These are phyloP conservation scores for Notospermus geniculatus DNA, from an alignment of 1,140 invertebrate species.

Conservation along the genomic window DNA sequence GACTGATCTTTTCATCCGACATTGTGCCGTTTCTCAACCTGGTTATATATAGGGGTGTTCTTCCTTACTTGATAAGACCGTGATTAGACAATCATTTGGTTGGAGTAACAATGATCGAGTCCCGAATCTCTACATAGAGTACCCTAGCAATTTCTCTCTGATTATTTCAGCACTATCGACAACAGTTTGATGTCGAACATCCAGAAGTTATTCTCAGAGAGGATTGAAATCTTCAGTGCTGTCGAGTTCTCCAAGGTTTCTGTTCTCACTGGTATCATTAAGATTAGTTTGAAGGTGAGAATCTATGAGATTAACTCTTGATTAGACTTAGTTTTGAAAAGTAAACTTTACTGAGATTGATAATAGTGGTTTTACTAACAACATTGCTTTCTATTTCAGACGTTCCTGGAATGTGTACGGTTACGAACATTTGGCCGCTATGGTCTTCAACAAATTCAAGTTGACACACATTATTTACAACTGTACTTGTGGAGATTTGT, in stretches of 20 bases:
- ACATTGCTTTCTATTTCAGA: slow-evolving; percentile 65
- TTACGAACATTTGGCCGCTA: slow-evolving; percentile 91
- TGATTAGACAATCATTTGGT: too few species aligned
- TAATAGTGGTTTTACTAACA: too few species aligned
- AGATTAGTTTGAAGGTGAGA: slow-evolving; percentile 89
- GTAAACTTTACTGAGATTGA: too few species aligned
- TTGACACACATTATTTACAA: slow-evolving; percentile 95
- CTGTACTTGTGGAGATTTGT: slow-evolving; percentile 95
- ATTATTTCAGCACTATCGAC: slow-evolving; percentile 67
- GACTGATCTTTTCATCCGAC: too few species aligned
- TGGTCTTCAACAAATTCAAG: slow-evolving; percentile 96
- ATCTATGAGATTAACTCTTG: background rate
- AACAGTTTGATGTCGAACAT: slow-evolving; percentile 81
- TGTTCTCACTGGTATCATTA: slow-evolving; percentile 92
- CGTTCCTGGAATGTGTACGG: slow-evolving; percentile 92
- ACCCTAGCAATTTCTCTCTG: too few species aligned
- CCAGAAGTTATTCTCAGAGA: slow-evolving; percentile 93
- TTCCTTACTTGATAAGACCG: too few species aligned
- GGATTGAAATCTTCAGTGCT: slow-evolving; percentile 93
- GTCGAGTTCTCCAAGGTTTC: slow-evolving; percentile 95
- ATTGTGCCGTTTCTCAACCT: too few species aligned
- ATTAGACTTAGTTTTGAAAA: too few species aligned
- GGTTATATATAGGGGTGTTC: too few species aligned
- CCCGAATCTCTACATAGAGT: too few species aligned
- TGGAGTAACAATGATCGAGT: too few species aligned